Conservation (phyloP, 2,113 vertebrate species). For the Crotalus horridus region DNA sequence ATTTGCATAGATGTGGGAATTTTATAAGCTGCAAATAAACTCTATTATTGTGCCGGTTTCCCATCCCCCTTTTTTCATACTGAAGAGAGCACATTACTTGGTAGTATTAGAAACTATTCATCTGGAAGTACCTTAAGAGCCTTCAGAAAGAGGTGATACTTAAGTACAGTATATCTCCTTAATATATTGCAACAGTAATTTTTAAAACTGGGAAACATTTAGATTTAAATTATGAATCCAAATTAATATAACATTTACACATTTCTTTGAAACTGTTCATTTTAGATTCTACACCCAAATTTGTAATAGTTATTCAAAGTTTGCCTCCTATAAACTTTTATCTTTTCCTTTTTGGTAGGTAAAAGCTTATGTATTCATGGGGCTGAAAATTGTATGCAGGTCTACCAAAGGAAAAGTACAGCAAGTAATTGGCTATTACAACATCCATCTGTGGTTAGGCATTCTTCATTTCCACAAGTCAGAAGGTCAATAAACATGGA, state of each 20-base stretch:
- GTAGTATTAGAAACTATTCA: background rate
- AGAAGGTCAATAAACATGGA: conserved; percentile 82
- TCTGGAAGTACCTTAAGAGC: background rate
- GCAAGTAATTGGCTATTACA: conserved; percentile 70
- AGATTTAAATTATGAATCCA: background rate
- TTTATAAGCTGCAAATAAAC: background rate
- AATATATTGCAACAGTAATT: background rate
- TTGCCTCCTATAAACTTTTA: conserved; percentile 24
- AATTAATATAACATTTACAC: conserved; percentile 15
- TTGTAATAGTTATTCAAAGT: conserved; percentile 21
- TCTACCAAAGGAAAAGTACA: conserved; percentile 77
- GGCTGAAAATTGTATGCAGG: conserved; percentile 80
- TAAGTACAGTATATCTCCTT: background rate
- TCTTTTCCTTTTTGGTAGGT: conserved; percentile 70
- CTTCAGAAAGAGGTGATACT: background rate
- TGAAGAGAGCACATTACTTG: background rate
- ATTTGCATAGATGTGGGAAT: background rate
- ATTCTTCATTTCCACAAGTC: conserved; percentile 68
- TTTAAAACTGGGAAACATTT: background rate
- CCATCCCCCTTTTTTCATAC: background rate
- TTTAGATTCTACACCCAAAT: conserved; percentile 6
- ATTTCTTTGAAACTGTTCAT: background rate
- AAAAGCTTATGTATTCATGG: conserved; percentile 91
- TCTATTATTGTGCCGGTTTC: background rate
- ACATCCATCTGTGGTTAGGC: conserved; percentile 70